These are phyloP conservation scores for Epiblema foenella DNA, from an alignment of 2,888 invertebrate genomes.

Conservation along the genomic window DNA sequence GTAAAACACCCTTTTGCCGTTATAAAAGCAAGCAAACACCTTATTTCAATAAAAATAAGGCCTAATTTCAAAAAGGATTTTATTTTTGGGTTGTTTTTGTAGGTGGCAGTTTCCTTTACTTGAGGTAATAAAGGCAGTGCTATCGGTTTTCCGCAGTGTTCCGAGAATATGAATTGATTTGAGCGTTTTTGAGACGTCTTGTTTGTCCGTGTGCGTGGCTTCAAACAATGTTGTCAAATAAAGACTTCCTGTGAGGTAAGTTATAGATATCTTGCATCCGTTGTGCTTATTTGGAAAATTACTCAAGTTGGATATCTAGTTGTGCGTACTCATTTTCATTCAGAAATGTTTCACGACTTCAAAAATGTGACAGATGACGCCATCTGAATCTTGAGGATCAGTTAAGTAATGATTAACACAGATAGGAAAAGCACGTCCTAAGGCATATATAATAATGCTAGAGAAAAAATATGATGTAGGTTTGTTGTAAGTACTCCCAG, in stretches of 20 bases:
- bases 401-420: no score
- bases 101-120: constrained; percentile 18
- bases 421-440: no score
- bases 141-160: constrained; percentile 46
- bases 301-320: not conserved
- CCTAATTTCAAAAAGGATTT: not conserved
- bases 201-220: constrained; percentile 41
- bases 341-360: no score
- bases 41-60: constrained; percentile 12
- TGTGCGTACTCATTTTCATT: not conserved
- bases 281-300: constrained; percentile 23
- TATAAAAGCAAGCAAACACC: not conserved
- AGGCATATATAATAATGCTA: no score
- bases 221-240: constrained; percentile 46
- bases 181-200: constrained; percentile 39
- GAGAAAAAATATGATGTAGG: no score
- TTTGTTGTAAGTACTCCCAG: no score
- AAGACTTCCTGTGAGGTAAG: constrained; percentile 44
- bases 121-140: constrained; percentile 43
- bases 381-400: no score
- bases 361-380: not conserved
- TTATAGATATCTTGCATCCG: constrained; percentile 29
- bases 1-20: constrained; percentile 8
- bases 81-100: not conserved
- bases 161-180: constrained; percentile 42